These are phyloP conservation scores for Palloptera scutellata DNA, from an alignment of 2,888 invertebrate genomes.

Conservation along the genomic window DNA sequence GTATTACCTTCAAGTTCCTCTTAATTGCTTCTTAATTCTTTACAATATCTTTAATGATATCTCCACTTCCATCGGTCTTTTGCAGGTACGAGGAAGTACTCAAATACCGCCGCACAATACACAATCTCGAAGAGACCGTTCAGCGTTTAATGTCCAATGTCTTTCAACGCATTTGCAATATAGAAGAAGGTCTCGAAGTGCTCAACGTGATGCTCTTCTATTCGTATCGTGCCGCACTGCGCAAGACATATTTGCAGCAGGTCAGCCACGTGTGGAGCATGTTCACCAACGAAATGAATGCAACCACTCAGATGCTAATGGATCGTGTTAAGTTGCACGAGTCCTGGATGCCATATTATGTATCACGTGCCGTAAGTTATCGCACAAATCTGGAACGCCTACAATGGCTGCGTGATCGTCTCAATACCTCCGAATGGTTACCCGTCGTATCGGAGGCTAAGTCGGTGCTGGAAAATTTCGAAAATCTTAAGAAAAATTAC, in stretches of 20 bases:
- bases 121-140: conserved; percentile 75
- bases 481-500: conserved; percentile 51
- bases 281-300: conserved; percentile 79
- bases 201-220: conserved; percentile 81
- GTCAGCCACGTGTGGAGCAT: conserved; percentile 75
- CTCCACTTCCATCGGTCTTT: neutral
- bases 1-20: no score
- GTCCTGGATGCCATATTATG: conserved; percentile 74
- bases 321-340: conserved; percentile 70
- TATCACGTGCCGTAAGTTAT: conserved; percentile 76
- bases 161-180: conserved; percentile 80
- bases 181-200: conserved; percentile 82
- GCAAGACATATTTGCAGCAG: conserved; percentile 74
- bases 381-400: conserved; percentile 74
- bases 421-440: conserved; percentile 81
- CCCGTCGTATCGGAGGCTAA: conserved; percentile 74
- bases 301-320: conserved; percentile 75
- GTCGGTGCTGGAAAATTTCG: conserved; percentile 70
- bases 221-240: conserved; percentile 76
- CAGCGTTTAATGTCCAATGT: conserved; percentile 82
- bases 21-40: no score
- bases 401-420: conserved; percentile 69
- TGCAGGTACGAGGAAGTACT: conserved; percentile 50
- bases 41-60: neutral
- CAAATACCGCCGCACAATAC: conserved; percentile 66